These are phyloP conservation scores for Miichthys miiuy DNA, from an alignment of 2,797 vertebrate genomes.

Conservation along the genomic window DNA sequence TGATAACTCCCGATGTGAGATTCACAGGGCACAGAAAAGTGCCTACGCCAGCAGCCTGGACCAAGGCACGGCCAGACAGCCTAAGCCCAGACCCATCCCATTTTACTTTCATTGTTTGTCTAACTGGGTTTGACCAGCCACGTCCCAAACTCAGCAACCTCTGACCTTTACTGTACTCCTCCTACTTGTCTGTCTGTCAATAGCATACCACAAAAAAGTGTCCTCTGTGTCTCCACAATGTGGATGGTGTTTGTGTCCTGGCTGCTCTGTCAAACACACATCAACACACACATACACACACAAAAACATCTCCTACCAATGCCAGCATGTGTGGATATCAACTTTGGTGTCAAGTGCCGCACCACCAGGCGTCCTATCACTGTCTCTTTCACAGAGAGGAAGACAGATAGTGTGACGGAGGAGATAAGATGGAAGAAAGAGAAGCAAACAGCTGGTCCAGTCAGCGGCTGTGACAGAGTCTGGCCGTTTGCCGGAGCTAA, in stretches of 20 bases:
- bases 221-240: conserved; percentile 53
- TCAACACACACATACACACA: conserved; percentile 16
- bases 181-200: conserved; percentile 53
- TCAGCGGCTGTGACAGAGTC: conserved; percentile 61
- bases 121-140: conserved; percentile 61
- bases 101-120: conserved; percentile 66
- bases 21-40: conserved; percentile 69
- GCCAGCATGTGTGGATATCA: conserved; percentile 52
- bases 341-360: conserved; percentile 56
- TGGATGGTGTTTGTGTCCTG: conserved; percentile 43
- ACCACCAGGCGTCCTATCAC: conserved; percentile 49
- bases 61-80: conserved; percentile 70
- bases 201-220: conserved; percentile 45
- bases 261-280: conserved; percentile 34
- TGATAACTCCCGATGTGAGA: conserved; percentile 72
- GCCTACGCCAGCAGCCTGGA: conserved; percentile 73
- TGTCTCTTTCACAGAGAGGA: conserved; percentile 58
- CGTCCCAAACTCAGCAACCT: conserved; percentile 59
- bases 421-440: conserved; percentile 64
- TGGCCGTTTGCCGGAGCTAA: conserved; percentile 61
- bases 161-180: conserved; percentile 60
- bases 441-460: conserved; percentile 76
- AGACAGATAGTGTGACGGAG: conserved; percentile 55
- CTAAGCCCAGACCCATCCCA: conserved; percentile 71
- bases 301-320: conserved; percentile 33